Percentiles rank a stretch among this genome's conserved stretches.
phyloP scores from a whole-genome alignment of 2,113 vertebrate species.

The Neodon shergylaensis region DNA sequence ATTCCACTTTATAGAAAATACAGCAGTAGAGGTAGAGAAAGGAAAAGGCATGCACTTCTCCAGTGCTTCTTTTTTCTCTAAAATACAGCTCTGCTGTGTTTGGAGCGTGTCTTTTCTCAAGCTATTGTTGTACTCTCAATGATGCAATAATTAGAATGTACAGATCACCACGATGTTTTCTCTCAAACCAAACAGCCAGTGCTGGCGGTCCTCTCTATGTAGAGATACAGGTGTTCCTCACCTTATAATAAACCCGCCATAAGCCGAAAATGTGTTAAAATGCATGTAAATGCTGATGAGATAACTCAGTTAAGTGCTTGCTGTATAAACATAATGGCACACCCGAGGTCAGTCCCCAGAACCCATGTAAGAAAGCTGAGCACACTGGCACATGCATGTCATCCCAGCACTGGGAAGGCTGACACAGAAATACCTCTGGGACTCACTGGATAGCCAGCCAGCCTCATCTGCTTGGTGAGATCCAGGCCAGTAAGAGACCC shows the following conservation, averaged over 20 bases:
- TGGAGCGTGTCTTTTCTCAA: slow-evolving; percentile 14
- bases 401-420: background rate
- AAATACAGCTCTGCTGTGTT: slow-evolving; percentile 14
- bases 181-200: slow-evolving; percentile 9
- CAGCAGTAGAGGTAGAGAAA: background rate
- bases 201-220: background rate
- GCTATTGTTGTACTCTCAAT: background rate
- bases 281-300: background rate
- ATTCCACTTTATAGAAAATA: slow-evolving; percentile 20
- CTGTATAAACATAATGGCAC: no score
- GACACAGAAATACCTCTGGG: no score
- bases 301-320: background rate
- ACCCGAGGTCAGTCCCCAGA: background rate
- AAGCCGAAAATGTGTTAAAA: background rate
- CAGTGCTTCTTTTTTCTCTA: slow-evolving; percentile 35
- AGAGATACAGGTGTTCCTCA: background rate
- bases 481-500: background rate
- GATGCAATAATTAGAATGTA: slow-evolving; percentile 1
- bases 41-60: background rate
- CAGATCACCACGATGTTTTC: background rate
- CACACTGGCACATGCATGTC: no score
- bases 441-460: background rate
- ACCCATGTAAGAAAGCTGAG: no score
- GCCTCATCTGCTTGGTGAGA: no score
- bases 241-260: background rate